Conservation (phyloP, 2,113 vertebrate species). For the Rhinogobius similis region DNA sequence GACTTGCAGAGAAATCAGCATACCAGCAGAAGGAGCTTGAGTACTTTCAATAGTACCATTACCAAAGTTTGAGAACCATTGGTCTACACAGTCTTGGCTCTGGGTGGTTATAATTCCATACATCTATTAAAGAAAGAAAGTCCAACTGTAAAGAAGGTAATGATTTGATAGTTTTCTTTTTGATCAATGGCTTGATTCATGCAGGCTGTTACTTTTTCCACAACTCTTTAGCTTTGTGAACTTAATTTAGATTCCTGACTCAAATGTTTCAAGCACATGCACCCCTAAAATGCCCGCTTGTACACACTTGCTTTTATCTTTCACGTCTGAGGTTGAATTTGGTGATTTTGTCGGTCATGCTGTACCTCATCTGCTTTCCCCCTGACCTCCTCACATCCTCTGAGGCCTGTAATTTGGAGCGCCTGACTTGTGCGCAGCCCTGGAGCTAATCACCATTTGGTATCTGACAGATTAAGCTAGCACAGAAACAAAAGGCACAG, state of each 20-base stretch:
- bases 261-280: no score
- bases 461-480: slow-evolving; percentile 74
- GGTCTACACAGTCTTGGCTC: neutral
- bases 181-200: no score
- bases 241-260: neutral
- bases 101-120: neutral
- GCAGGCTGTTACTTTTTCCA: no score
- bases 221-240: neutral
- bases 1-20: no score
- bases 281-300: neutral
- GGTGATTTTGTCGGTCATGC: slow-evolving; percentile 35
- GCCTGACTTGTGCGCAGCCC: slow-evolving; percentile 73
- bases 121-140: neutral
- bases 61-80: neutral
- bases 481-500: slow-evolving; percentile 49
- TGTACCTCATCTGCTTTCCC: slow-evolving; percentile 40
- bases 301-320: neutral
- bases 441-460: slow-evolving; percentile 77
- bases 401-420: slow-evolving; percentile 72
- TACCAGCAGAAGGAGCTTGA: neutral
- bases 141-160: neutral
- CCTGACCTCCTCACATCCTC: slow-evolving; percentile 67
- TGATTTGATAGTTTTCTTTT: neutral
- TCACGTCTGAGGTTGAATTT: slow-evolving; percentile 19
- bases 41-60: no score